Evolutionary conservation across 2,113 vertebrate genomes (phyloP).

Genomic region (Notiomystis cincta): DNA sequence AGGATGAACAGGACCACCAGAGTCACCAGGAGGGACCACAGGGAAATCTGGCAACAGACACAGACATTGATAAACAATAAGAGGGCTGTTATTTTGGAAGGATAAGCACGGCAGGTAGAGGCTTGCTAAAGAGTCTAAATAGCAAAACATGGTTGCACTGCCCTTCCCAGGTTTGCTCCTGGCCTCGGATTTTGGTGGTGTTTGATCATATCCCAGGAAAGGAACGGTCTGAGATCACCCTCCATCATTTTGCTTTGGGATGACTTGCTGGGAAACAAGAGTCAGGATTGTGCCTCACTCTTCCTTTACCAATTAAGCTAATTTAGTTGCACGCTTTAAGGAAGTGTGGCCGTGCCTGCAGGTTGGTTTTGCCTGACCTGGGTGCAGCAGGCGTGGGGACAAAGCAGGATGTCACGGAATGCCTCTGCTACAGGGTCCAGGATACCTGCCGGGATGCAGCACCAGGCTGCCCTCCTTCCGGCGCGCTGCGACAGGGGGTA

Average conservation of each 20-base stretch:
- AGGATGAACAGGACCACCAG: conserved; percentile 93
- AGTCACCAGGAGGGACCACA: conserved; percentile 92
- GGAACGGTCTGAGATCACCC: background rate
- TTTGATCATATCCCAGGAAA: background rate
- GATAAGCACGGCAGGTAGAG: background rate
- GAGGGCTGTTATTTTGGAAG: background rate
- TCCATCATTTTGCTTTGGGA: background rate
- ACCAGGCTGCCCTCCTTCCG: rapidly evolving
- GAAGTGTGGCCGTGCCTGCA: rapidly evolving
- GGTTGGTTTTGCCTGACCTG: background rate
- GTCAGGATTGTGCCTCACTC: background rate
- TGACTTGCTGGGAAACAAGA: background rate
- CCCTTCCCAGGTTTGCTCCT: background rate
- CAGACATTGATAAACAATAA: background rate
- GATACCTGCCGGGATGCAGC: background rate
- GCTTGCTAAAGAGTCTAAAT: background rate
- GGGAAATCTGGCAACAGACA: conserved; percentile 80
- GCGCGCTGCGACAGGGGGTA: rapidly evolving
- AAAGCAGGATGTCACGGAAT: background rate
- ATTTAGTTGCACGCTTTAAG: background rate
- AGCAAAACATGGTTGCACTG: rapidly evolving
- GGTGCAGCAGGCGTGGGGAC: background rate
- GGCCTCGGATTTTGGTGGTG: background rate
- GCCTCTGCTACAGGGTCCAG: background rate
- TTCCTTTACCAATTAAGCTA: background rate